Conservation (phyloP, 2,888 invertebrate genomes). For the Molanna angustata region DNA sequence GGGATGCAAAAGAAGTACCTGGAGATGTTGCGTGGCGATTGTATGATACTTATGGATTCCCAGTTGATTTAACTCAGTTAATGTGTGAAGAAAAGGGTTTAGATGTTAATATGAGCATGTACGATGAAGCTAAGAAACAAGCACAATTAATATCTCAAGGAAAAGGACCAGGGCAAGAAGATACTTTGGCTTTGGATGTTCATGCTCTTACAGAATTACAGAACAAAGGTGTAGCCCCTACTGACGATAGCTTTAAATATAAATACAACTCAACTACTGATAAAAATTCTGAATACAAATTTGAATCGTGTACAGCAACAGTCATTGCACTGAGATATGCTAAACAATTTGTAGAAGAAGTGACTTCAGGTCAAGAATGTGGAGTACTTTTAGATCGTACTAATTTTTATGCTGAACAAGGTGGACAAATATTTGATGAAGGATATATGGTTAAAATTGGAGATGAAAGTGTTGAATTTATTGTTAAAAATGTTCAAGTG, state of each 20-base stretch:
- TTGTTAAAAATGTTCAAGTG: constrained; percentile 90
- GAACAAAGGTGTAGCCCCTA: constrained; percentile 68
- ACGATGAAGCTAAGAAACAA: constrained; percentile 87
- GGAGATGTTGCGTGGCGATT: constrained; percentile 98
- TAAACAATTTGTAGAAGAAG: constrained; percentile 82
- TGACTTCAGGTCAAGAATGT: constrained; percentile 83
- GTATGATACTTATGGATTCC: constrained; percentile 99
- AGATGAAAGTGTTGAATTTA: constrained; percentile 87
- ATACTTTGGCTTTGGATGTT: constrained; percentile 87
- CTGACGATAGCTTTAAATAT: constrained; percentile 92
- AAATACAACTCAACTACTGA: constrained; percentile 69
- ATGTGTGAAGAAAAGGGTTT: constrained; percentile 97
- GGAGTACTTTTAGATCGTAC: constrained; percentile 90
- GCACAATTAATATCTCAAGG: constrained; percentile 89
- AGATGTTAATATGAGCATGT: constrained; percentile 81
- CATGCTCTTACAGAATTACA: constrained; percentile 93
- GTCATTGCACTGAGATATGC: constrained; percentile 78
- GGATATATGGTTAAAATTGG: constrained; percentile 82
- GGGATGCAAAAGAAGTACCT: constrained; percentile 69
- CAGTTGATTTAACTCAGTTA: constrained; percentile 93
- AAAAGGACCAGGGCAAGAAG: constrained; percentile 75
- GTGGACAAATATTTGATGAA: constrained; percentile 97
- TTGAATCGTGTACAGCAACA: constrained; percentile 67
- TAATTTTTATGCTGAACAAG: constrained; percentile 98
- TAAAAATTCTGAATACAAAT: constrained; percentile 71